Conservation (phyloP, 37 sponge, comb jelly and placozoan genomes). For the Oopsacas minuta region DNA sequence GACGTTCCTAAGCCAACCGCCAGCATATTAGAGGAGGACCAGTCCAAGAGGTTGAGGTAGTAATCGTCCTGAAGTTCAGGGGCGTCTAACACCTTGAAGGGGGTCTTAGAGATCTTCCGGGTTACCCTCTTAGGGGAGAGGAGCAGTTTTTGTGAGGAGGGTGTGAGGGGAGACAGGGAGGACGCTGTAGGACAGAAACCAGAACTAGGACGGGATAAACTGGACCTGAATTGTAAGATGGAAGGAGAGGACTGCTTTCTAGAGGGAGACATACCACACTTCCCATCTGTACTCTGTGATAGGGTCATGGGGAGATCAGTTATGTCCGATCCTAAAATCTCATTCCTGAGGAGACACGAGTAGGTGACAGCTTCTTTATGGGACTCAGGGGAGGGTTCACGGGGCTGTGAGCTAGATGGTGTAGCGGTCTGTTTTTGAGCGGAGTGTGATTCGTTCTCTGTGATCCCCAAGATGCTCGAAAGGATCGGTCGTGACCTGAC, state of each 20-base stretch:
- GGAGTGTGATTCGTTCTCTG: background rate
- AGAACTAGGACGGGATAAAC: conserved; percentile 20
- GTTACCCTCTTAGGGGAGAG: conserved; percentile 21
- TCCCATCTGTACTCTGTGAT: background rate
- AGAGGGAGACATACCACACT: background rate
- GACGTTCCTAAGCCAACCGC: conserved; percentile 72
- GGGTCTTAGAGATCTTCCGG: conserved; percentile 72
- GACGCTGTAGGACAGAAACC: background rate
- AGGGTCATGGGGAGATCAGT: conserved; percentile 41
- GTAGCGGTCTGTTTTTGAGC: background rate
- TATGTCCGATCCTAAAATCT: conserved; percentile 37
- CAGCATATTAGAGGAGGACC: conserved; percentile 73
- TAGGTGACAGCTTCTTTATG: conserved; percentile 40
- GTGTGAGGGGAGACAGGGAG: background rate
- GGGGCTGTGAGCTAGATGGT: background rate
- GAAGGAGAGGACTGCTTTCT: background rate
- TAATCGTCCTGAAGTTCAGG: conserved; percentile 95
- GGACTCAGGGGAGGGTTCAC: background rate
- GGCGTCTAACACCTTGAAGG: conserved; percentile 92
- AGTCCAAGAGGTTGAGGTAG: conserved; percentile 96
- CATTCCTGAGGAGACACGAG: conserved; percentile 43
- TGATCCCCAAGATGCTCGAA: background rate
- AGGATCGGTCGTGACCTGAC: background rate
- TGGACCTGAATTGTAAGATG: background rate
- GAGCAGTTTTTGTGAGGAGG: background rate